Percentiles rank a stretch among this genome's conserved stretches.
Conservation (phyloP, 2,888 invertebrate genomes). For the Cephus pygmeus region DNA sequence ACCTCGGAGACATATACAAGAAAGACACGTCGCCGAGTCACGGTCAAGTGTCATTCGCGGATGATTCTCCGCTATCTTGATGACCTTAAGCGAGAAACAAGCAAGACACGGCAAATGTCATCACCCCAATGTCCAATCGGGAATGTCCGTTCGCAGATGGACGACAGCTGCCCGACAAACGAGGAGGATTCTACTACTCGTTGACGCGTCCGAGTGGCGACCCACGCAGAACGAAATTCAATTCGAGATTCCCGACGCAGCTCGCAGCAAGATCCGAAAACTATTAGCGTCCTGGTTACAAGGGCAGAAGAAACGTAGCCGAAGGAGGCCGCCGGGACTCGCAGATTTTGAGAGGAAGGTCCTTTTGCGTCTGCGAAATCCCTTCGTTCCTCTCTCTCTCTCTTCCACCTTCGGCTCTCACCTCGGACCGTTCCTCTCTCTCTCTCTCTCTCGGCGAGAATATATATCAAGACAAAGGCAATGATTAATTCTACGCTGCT, state of each 20-base stretch:
- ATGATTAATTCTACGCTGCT: constrained; percentile 62
- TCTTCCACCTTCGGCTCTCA: neutral
- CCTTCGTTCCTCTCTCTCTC: too few relatives aligned
- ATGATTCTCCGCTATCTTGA: constrained; percentile 46
- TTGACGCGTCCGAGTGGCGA: neutral
- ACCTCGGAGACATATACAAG: neutral
- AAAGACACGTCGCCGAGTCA: constrained; percentile 28
- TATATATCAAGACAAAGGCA: constrained; percentile 56
- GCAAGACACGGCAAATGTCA: constrained; percentile 30
- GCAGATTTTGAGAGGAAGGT: neutral
- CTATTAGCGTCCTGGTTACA: neutral
- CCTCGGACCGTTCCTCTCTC: neutral
- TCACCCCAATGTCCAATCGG: constrained; percentile 44
- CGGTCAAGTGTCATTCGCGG: constrained; percentile 41
- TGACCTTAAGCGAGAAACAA: constrained; percentile 50
- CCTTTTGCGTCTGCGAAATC: too few relatives aligned
- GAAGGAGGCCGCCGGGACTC: neutral
- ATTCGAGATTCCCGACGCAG: neutral
- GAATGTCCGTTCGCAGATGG: constrained; percentile 6
- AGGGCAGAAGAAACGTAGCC: neutral
- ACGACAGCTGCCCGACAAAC: constrained; percentile 39
- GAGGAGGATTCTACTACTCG: neutral
- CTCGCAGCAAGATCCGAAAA: neutral
- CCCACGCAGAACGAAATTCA: neutral
- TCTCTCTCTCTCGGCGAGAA: neutral